Evolutionary conservation across 2,113 vertebrate genomes (phyloP).

Genomic region (Calyptomena viridis): DNA sequence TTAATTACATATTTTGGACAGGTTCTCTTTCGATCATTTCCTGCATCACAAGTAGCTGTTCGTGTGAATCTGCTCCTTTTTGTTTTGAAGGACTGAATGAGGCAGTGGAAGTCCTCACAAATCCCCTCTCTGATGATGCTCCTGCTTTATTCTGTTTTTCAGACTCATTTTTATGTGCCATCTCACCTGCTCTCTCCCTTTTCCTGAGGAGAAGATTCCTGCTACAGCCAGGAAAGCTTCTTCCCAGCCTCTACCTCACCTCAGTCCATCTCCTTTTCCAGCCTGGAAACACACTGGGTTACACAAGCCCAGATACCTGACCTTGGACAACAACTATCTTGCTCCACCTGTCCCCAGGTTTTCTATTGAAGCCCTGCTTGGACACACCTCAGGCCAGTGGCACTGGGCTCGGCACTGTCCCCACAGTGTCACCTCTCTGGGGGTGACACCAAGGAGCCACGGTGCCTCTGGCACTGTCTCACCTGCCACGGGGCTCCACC

Average conservation of each 20-base stretch:
- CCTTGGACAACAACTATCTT: background rate
- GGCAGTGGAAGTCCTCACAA: background rate
- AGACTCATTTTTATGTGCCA: rapidly evolving
- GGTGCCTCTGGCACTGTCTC: background rate
- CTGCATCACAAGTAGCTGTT: background rate
- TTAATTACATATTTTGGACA: slow-evolving; percentile 43
- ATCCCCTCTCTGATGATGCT: background rate
- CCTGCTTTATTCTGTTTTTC: slow-evolving; percentile 32
- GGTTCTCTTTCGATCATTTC: slow-evolving; percentile 20
- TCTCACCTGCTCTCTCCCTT: background rate
- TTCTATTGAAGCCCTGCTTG: background rate
- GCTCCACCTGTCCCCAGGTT: background rate
- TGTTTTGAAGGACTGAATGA: background rate
- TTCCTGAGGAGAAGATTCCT: background rate
- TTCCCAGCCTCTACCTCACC: background rate
- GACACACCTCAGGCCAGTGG: rapidly evolving
- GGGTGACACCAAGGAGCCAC: background rate
- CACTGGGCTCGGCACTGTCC: rapidly evolving
- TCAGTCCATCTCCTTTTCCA: background rate
- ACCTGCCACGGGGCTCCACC: rapidly evolving
- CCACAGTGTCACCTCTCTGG: rapidly evolving
- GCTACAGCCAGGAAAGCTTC: background rate
- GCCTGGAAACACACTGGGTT: rapidly evolving
- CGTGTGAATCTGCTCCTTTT: background rate
- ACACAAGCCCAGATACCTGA: background rate